Conservation (phyloP, 2,888 invertebrate genomes). For the Salpingus planirostris region DNA sequence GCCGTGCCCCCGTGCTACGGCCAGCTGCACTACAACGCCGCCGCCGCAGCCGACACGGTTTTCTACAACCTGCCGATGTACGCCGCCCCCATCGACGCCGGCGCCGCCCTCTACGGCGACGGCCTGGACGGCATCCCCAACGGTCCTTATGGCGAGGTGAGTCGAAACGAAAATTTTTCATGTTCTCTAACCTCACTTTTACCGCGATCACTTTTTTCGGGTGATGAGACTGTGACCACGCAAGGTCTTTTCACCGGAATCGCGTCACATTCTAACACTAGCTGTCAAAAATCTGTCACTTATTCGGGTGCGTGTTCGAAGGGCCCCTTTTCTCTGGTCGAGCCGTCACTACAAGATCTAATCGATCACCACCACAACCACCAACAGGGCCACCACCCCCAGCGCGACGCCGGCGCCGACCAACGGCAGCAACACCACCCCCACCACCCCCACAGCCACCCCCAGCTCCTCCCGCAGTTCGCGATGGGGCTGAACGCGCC, state of each 20-base stretch:
- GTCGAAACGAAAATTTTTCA: too few species aligned
- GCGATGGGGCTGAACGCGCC: too few species aligned
- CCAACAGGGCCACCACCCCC: slow-evolving; percentile 3
- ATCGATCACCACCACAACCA: slow-evolving; percentile 4
- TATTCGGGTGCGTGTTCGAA: slow-evolving; percentile 3
- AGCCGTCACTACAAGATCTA: slow-evolving; percentile 43
- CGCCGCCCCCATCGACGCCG: slow-evolving; percentile 29
- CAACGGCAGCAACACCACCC: slow-evolving; percentile 2
- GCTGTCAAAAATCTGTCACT: too few species aligned
- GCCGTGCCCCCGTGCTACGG: slow-evolving; percentile 21
- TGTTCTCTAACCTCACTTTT: too few species aligned
- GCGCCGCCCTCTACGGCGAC: slow-evolving; percentile 26
- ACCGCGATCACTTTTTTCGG: too few species aligned
- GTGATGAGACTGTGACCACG: too few species aligned
- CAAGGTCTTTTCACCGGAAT: too few species aligned
- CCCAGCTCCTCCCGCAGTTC: background rate
- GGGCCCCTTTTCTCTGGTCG: slow-evolving; percentile 28
- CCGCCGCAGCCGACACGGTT: slow-evolving; percentile 19
- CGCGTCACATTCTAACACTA: too few species aligned
- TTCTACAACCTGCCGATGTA: slow-evolving; percentile 35
- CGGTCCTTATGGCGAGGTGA: slow-evolving; percentile 31
- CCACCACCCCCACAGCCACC: slow-evolving; percentile 7
- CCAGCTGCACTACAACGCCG: slow-evolving; percentile 12
- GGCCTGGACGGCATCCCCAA: slow-evolving; percentile 27
- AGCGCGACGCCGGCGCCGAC: background rate